Evolutionary conservation across 1,140 invertebrate genomes (phyloP), one percentile per base, ranked within the genome.

Genomic region (Mylabris phalerata): DNA sequence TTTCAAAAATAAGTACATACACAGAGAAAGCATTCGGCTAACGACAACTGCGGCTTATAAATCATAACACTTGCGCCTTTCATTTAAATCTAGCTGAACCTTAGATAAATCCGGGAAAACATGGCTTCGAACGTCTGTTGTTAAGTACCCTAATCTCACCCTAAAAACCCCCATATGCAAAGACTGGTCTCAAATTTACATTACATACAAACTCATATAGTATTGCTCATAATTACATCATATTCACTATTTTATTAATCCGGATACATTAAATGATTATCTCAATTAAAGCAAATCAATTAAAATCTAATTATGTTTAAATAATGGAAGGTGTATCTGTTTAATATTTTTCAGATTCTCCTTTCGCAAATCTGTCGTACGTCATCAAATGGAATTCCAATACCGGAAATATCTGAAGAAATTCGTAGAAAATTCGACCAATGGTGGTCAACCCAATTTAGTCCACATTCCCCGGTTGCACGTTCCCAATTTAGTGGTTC

Each of bases 391-490:
- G 2, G 82, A 77, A 42, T 78, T 75, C 6, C 66, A 72, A 77
- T 70, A 0, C 80, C 85, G 39, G 87, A 89, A 47, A 79, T 88
- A 2, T 82, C 84, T 0, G 88, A 90, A 59, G 89, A 91, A 27
- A 81, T 83, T 56, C 81, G 84, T 26, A 77, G 87, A 48, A 88
- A 88, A 69, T 90, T 91, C 70, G 88, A 90, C 61, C 82, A 85
- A 41, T 87, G 84, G 84, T 87, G 84, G 80, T 49, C 79, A 46
- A 79, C 80, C 43, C 84, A 84, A 68, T 78, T 84, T 6, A 80
- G 80, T 10, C 81, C 82, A 0, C 78, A 83, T 55, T 67, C 71
- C 3, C 68, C 72, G 27, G 62, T 57, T 13, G 44, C 58, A 6
- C 63, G 67, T 48, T 65, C 67, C 3, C 69, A 70, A 49, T 69